These are phyloP conservation scores for Hydrochoerus hydrochaeris DNA, from an alignment of 2,113 vertebrate species.

Conservation along the genomic window DNA sequence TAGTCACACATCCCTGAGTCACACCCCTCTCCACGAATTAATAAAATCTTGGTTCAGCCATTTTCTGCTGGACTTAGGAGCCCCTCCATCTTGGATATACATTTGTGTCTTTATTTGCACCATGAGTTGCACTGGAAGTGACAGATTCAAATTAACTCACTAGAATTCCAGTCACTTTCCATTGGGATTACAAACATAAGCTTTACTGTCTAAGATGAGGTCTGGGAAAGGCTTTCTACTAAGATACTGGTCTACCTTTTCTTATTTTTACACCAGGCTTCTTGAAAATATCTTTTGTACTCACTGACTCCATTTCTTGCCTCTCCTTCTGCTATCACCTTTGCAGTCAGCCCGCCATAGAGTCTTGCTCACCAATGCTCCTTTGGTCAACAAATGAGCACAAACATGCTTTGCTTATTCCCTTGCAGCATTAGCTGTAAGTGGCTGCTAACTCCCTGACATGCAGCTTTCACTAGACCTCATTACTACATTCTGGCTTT, in stretches of 20 bases:
- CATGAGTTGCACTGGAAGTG: no score
- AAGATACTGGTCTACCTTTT: neutral
- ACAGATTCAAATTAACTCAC: no score
- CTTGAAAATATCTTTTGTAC: neutral
- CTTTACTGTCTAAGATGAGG: no score
- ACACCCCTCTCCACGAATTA: neutral
- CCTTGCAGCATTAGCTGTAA: no score
- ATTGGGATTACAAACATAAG: no score
- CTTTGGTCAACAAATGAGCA: neutral
- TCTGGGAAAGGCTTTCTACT: neutral
- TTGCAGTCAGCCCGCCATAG: no score
- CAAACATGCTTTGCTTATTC: neutral
- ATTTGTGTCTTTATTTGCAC: neutral
- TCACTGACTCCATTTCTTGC: neutral
- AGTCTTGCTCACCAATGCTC: neutral
- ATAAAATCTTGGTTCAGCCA: neutral
- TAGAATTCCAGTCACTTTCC: no score
- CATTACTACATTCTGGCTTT: neutral
- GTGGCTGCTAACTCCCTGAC: fast-evolving
- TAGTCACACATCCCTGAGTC: neutral
- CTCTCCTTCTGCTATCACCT: neutral
- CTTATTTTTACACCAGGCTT: neutral
- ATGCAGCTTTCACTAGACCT: neutral
- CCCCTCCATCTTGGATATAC: neutral
- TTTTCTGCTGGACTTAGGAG: neutral